These are phyloP conservation scores for Diogma glabrata DNA, from an alignment of 2,888 invertebrate species.

Conservation along the genomic window DNA sequence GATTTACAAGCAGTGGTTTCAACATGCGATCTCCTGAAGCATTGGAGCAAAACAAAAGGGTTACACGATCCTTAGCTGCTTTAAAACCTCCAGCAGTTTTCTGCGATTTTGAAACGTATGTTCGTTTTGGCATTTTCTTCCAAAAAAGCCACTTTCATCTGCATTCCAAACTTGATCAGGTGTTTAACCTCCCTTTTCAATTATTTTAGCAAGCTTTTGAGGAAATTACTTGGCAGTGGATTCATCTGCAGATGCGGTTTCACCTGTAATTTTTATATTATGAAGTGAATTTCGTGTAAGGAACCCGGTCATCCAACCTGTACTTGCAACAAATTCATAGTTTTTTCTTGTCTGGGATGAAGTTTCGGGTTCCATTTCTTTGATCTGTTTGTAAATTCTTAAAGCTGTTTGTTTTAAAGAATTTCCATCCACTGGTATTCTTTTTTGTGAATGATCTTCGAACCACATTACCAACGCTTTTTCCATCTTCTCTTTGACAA, in stretches of 20 bases:
- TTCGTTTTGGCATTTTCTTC: background rate
- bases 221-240: background rate
- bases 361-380: constrained; percentile 16
- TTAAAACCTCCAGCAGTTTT: background rate
- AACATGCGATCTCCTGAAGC: background rate
- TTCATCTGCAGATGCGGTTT: background rate
- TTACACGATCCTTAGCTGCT: background rate
- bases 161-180: too few species aligned
- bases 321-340: constrained; percentile 16
- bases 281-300: constrained; percentile 19
- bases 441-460: constrained; percentile 17
- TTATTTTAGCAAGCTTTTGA: background rate
- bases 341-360: constrained; percentile 1
- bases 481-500: constrained; percentile 18
- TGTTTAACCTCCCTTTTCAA: background rate
- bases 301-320: constrained; percentile 20
- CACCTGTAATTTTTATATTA: constrained; percentile 10
- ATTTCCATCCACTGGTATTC: constrained; percentile 18
- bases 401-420: constrained; percentile 19
- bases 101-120: too few species aligned
- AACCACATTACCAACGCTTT: constrained; percentile 17
- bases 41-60: background rate
- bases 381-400: constrained; percentile 17
- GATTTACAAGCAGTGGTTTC: background rate
- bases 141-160: background rate